Evolutionary conservation across 2,888 invertebrate genomes (phyloP), one percentile per base, ranked within the genome.

Genomic region (Teinopalpus imperialis): DNA sequence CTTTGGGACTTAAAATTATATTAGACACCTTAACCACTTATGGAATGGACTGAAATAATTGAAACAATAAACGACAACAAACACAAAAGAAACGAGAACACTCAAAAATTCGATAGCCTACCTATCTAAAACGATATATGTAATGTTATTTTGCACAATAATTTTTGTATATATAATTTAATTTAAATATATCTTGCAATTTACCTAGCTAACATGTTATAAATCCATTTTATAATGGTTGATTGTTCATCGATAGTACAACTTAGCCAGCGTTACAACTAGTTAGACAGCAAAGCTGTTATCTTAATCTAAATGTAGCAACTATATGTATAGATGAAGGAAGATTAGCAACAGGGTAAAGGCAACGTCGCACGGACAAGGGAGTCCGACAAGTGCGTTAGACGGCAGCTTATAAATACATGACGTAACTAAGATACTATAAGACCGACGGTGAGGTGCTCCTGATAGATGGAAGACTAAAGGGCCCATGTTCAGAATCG

Each of bases 1-100:
- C 57, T 59, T 69, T 77, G 77, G 81, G 81, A 74, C 82, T 78
- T 81, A 81, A 70, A 70, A 68, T 69, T 71, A 72, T 70, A 69
- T 65, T 64, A 63, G 63, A 60, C 60, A 66, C 58, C 63, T 67
- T 66, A 62, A 61, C 49, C 52, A 57, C 50, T n/a, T 59, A 68
- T 72, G 69, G 67, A 70, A 73, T 69, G 63, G 59, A 69, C 51
- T 40, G 46, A 63, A 57, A 53, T 51, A 49, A 50, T 31, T 53
- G 20, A 52, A 48, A 43, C 54, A 48, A 29, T 42, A 45, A 57
- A 57, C 53, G 49, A 47, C 51, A 52, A 50, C 50, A 54, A 47
- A 37, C 46, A 50, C 56, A 43, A 43, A 45, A 61, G 57, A 53
- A 35, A 46, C 55, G 58, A 53, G 37, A 58, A 54, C 59, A 69